A percentile compares a stretch with the other conserved stretches of the same genome.
These are phyloP conservation scores for Scaptomyza pallida DNA, from an alignment of 1,140 invertebrate species.

Conservation along the genomic window DNA sequence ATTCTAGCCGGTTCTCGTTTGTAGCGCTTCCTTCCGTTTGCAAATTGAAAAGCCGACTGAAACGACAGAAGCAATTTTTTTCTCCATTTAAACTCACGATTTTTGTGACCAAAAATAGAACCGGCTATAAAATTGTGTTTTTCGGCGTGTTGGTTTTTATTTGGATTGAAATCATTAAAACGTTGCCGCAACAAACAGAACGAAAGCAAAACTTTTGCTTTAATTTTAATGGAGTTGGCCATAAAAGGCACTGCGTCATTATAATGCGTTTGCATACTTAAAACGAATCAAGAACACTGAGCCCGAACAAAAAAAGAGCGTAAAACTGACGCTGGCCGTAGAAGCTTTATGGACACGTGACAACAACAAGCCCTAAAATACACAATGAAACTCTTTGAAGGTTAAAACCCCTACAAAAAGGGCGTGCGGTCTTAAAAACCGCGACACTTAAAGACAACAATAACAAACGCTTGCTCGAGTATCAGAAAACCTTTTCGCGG, in stretches of 20 bases:
- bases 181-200: constrained; percentile 27
- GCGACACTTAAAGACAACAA: constrained; percentile 71
- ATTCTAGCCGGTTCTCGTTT: constrained; percentile 42
- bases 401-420: constrained; percentile 21
- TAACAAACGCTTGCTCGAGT: constrained; percentile 44
- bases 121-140: constrained; percentile 23
- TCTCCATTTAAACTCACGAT: constrained; percentile 11
- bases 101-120: constrained; percentile 38
- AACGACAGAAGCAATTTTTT: constrained; percentile 25
- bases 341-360: constrained; percentile 75
- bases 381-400: constrained; percentile 75
- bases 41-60: constrained; percentile 63
- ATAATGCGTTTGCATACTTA: constrained; percentile 79
- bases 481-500: constrained; percentile 58
- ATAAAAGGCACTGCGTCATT: constrained; percentile 74
- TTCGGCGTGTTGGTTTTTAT: constrained; percentile 47
- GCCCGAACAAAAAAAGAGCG: constrained; percentile 19
- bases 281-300: constrained; percentile 71
- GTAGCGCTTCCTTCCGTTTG: constrained; percentile 52
- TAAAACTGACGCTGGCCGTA: constrained; percentile 45
- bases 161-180: constrained; percentile 70
- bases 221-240: constrained; percentile 77
- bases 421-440: constrained; percentile 48
- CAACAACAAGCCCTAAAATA: constrained; percentile 65
- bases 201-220: constrained; percentile 69